phyloP scores from a whole-genome alignment of 2,797 vertebrate species.

The Gobionotothen gibberifrons region DNA sequence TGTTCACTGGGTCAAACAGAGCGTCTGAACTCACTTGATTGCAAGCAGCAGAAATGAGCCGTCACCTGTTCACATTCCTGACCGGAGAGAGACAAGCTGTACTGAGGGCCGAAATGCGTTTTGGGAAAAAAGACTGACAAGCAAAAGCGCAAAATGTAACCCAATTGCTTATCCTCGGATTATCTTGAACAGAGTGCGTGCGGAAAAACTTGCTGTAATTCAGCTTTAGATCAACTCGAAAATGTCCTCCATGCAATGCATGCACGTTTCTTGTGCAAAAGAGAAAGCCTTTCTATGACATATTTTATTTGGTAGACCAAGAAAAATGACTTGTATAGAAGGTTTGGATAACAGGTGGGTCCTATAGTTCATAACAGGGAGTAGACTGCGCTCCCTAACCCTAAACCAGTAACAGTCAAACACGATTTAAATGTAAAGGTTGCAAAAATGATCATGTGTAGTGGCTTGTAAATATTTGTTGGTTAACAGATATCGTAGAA shows the following conservation, averaged over 20 bases:
- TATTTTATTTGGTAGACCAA: neutral
- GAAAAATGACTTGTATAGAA: neutral
- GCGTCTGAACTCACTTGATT: constrained; percentile 23
- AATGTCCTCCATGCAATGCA: too few species aligned
- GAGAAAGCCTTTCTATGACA: neutral
- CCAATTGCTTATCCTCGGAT: neutral
- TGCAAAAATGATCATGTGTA: neutral
- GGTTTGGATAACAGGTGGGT: neutral
- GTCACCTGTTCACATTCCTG: constrained; percentile 48
- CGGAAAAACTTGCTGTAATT: neutral
- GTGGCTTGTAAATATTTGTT: too few species aligned
- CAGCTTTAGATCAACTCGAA: too few species aligned
- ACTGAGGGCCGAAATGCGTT: neutral
- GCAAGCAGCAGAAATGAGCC: constrained; percentile 18
- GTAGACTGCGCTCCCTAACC: neutral
- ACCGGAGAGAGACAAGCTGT: neutral
- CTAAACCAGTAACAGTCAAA: neutral
- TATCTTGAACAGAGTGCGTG: neutral
- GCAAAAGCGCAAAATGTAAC: neutral
- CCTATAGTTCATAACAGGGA: neutral
- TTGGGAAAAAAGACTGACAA: neutral
- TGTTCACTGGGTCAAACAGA: constrained; percentile 53
- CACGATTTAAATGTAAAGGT: neutral
- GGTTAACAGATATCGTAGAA: too few species aligned
- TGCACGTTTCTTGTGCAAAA: neutral